Conservation (phyloP, 2,113 vertebrate species). For the Pandion haliaetus region DNA sequence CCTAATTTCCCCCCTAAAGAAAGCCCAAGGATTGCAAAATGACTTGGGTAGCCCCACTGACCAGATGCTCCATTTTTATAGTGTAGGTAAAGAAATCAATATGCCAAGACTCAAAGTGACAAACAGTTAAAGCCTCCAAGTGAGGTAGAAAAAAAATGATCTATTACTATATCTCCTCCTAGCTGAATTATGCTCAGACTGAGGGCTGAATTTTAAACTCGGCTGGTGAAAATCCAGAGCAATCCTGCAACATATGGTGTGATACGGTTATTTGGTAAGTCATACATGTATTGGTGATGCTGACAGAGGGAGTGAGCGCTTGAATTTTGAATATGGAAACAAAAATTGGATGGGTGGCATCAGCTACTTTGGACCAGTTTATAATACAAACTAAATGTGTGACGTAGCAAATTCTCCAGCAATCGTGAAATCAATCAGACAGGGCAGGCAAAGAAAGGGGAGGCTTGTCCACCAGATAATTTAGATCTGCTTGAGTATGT, state of each 20-base stretch:
- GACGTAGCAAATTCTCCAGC: neutral
- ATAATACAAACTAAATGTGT: neutral
- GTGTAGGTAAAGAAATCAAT: neutral
- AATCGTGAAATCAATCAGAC: neutral
- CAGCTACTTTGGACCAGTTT: neutral
- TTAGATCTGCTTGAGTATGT: neutral
- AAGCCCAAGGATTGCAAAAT: neutral
- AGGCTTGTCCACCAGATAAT: neutral
- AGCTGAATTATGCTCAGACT: neutral
- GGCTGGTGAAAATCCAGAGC: neutral
- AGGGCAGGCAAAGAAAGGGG: neutral
- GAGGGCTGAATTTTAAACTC: neutral
- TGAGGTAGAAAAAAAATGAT: neutral
- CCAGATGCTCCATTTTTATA: neutral
- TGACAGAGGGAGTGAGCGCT: neutral
- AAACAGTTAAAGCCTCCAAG: neutral
- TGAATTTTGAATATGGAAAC: neutral
- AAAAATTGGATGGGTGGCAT: neutral
- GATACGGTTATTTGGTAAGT: neutral
- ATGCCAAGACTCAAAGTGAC: neutral
- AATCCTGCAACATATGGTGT: neutral
- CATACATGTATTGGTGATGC: neutral
- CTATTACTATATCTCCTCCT: neutral
- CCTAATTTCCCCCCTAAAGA: neutral
- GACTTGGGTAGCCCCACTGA: neutral